Base-by-base conservation (phyloP, 2,888 invertebrate genomes). In the Metallyticus violacea region DNA sequence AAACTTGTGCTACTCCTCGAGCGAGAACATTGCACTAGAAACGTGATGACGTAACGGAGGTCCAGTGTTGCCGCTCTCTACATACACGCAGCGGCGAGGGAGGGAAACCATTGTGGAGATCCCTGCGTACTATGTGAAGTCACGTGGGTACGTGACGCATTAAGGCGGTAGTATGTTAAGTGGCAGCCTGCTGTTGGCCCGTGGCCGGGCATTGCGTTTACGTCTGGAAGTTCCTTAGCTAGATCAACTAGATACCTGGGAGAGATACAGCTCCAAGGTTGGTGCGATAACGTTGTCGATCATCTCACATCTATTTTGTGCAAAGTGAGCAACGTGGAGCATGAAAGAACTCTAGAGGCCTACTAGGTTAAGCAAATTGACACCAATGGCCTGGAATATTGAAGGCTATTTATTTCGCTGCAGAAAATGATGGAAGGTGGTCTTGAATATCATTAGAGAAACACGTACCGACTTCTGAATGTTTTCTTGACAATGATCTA, bases 11-110 rank as follows among this genome's bases (percentile, higher is more conserved):
- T n/a, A n/a, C n/a, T n/a, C n/a, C n/a, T n/a, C n/a, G n/a, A n/a
- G n/a, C 28, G 28, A 77, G 83, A 83, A 83, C 83, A 28, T 83
- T 83, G 83, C 83, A 83, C 83, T 77, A 83, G 77, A 77, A 83
- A 83, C 76, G 77, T 26, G 25, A 83, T 83, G 83, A 83, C 83
- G 83, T 83, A 83, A 83, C 62, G 26, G 40, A 62, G 40, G 40
- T 26, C 27, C 83, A 77, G 77, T 9, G 83, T 83, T 83, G 83
- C 83, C 83, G 77, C 30, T 30, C 40, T 81, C 40, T 40, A 25
- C n/a, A 81, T 22, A 62, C 40, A 22, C 40, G 40, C 40, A 62
- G 3, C 15, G 40, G 40, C 40, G 40, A 62, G 40, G 40, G 40
- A 62, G 40, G 40, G 40, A 62, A 62, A 62, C 40, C 40, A 62